These are phyloP conservation scores for Centrocercus urophasianus DNA, from an alignment of 2,113 vertebrate species.

Conservation along the genomic window DNA sequence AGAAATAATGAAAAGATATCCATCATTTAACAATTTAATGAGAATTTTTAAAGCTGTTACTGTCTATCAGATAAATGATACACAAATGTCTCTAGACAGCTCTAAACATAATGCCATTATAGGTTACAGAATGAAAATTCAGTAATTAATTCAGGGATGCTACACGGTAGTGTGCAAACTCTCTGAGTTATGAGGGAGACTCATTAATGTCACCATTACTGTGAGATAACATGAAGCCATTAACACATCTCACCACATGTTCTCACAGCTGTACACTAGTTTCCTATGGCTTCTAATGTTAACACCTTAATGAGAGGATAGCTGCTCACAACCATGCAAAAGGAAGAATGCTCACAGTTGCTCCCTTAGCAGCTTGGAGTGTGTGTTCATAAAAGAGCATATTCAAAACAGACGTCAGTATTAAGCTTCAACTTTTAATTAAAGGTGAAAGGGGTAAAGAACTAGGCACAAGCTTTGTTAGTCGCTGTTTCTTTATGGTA, in stretches of 20 bases:
- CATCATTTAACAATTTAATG: slow-evolving; percentile 46
- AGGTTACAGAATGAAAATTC: slow-evolving; percentile 23
- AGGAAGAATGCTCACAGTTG: background rate
- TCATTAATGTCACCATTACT: slow-evolving; percentile 48
- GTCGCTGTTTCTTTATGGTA: background rate
- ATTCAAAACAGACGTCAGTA: background rate
- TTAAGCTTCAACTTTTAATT: slow-evolving; percentile 26
- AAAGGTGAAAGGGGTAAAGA: background rate
- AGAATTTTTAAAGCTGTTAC: slow-evolving; percentile 63
- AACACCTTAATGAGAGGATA: slow-evolving; percentile 10
- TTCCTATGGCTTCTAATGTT: background rate
- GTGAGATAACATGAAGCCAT: slow-evolving; percentile 34
- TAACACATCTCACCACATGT: slow-evolving; percentile 45
- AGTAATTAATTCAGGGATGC: slow-evolving; percentile 57
- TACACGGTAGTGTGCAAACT: slow-evolving; percentile 11
- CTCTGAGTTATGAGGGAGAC: slow-evolving; percentile 26
- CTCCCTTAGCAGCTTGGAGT: background rate
- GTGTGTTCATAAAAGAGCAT: background rate
- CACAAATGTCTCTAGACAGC: slow-evolving; percentile 34
- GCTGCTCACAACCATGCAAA: background rate
- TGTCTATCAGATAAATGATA: slow-evolving; percentile 55
- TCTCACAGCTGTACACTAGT: slow-evolving; percentile 15
- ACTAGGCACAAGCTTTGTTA: background rate
- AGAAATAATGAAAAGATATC: slow-evolving; percentile 25
- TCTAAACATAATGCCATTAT: slow-evolving; percentile 34